phyloP scores from a whole-genome alignment of 2,888 invertebrate genomes.

The Caenorhabditis sp. region DNA sequence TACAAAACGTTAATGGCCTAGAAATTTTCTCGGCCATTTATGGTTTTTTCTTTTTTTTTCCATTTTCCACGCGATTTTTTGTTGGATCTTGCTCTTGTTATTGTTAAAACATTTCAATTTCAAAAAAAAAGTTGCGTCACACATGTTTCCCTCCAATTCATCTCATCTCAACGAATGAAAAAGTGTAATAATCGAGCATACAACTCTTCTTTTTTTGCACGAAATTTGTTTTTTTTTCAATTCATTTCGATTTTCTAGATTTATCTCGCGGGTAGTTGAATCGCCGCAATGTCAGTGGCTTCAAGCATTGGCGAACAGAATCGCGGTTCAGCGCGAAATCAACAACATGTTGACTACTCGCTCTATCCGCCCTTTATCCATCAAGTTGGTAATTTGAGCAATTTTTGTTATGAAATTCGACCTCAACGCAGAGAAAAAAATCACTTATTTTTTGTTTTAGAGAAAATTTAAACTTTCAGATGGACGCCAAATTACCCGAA shows the following conservation, averaged over 20 bases:
- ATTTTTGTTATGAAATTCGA: not conserved
- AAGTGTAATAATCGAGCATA: slow-evolving; percentile 2
- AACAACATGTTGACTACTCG: slow-evolving; percentile 32
- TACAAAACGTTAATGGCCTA: not conserved
- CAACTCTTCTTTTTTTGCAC: slow-evolving; percentile 1
- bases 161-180: not conserved
- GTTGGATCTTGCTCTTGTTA: not conserved
- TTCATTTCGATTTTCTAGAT: not conserved
- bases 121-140: not conserved
- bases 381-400: slow-evolving; percentile 29
- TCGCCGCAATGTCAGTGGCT: slow-evolving; percentile 20
- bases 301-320: slow-evolving; percentile 26
- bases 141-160: not conserved
- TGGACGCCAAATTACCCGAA: slow-evolving; percentile 57
- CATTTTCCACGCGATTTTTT: not conserved
- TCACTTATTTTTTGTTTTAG: slow-evolving; percentile 5
- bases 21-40: not conserved
- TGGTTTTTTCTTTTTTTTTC: not conserved
- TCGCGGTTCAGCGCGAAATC: not conserved
- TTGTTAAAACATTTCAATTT: no score
- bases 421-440: not conserved
- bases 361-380: slow-evolving; percentile 52
- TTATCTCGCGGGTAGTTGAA: not conserved
- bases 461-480: slow-evolving; percentile 20
- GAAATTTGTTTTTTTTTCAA: not conserved